phyloP scores from a whole-genome alignment of 2,888 invertebrate genomes.

The Gastrophysa polygoni region DNA sequence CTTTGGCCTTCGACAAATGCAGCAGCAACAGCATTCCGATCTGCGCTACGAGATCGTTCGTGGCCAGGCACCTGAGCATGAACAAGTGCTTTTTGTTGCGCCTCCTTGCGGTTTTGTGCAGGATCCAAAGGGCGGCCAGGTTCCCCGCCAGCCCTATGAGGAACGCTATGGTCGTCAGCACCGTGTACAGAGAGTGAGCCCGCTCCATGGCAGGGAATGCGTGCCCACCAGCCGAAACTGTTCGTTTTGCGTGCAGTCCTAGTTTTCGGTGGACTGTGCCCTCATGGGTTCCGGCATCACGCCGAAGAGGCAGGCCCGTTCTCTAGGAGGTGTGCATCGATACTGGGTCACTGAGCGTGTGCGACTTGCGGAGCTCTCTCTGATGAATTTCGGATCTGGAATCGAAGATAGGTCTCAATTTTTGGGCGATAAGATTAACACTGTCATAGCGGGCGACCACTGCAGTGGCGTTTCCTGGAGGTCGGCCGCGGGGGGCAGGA shows the following conservation, averaged over 20 bases:
- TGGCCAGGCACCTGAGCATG: constrained; percentile 77
- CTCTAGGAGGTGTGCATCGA: constrained; percentile 17
- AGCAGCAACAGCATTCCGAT: constrained; percentile 78
- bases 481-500: neutral
- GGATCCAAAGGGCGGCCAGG: constrained; percentile 74
- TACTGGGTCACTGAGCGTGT: constrained; percentile 16
- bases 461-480: neutral
- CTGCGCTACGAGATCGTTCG: constrained; percentile 79
- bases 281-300: constrained; percentile 19
- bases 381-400: constrained; percentile 22
- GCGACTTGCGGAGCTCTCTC: constrained; percentile 15
- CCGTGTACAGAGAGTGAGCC: constrained; percentile 8
- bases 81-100: constrained; percentile 82
- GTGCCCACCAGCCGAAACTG: neutral
- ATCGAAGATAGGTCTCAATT: constrained; percentile 17
- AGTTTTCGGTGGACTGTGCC: constrained; percentile 24
- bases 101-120: constrained; percentile 72
- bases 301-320: constrained; percentile 15
- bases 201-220: constrained; percentile 19
- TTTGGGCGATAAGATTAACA: constrained; percentile 5
- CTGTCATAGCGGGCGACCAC: neutral
- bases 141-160: constrained; percentile 76
- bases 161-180: constrained; percentile 54
- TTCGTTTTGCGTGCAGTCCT: neutral
- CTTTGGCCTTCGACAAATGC: constrained; percentile 62